Base-by-base conservation (phyloP, 2,888 invertebrate species). In the Coronaproctus castanopsis region DNA sequence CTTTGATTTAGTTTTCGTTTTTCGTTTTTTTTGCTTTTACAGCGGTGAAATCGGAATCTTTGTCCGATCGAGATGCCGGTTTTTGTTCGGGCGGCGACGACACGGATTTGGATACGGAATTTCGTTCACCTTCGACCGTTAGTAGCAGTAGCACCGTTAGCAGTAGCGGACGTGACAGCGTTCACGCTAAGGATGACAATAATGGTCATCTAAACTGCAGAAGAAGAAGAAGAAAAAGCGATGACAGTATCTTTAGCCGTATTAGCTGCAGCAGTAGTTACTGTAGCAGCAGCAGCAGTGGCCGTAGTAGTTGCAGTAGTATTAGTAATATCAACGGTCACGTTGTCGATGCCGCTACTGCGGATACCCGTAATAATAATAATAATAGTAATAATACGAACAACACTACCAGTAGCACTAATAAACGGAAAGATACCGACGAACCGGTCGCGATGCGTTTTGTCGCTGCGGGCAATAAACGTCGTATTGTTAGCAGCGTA, bases 51-150 rank as follows among this genome's bases (percentile, higher is more conserved):
- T 52, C 24, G 19, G 59, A 59, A 55, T 24, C 59, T n/a, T 19
- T 59, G 22, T 59, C 59, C 1, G 59, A 59, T 21, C 59, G 59
- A 14, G 59, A 59, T 59, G 59, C 59, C 14, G 59, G 59, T 20
- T 59, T 59, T 48, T 59, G 59, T 50, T 55, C 55, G 50, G 59
- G 59, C 18, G 59, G 59, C 5, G 59, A 59, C 23, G 59, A 59
- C 2, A 59, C 59, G 52, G 59, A 59, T 52, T 20, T 59, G 19
- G 59, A 59, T 24, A 59, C 55, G 19, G 59, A 55, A 22, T 59
- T 51, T 22, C 55, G 55, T 49, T 36, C 36, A 14, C 36, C 36
- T 5, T 5, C 36, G 14, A 36, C 36, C 14, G 14, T 5, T 14
- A 36, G 36, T 14, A 36, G 36, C 14, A 36, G 36, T 14, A 36